Conservation (phyloP, 2,797 vertebrate genomes). For the Micrastur ruficollis region DNA sequence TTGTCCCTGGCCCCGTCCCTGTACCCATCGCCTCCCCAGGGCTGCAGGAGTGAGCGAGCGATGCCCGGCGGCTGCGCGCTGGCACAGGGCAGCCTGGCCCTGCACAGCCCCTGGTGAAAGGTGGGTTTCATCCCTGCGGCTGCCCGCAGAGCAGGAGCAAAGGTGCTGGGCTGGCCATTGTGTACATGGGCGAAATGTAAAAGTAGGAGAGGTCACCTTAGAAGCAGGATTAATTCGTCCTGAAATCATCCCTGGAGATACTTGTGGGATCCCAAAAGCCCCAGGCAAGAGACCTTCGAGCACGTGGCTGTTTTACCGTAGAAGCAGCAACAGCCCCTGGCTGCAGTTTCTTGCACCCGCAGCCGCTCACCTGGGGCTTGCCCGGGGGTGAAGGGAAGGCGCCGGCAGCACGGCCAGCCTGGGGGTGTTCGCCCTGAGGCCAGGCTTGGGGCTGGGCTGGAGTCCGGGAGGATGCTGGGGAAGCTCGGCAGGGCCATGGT, state of each 20-base stretch:
- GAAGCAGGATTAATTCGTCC: neutral
- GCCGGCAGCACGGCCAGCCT: neutral
- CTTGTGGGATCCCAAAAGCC: neutral
- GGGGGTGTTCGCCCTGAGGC: neutral
- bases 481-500: neutral
- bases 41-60: neutral
- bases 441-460: neutral
- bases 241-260: neutral
- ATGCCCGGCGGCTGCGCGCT: neutral
- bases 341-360: neutral
- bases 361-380: neutral
- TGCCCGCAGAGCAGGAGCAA: neutral
- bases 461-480: neutral
- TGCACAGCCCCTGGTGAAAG: neutral
- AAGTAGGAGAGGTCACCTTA: neutral
- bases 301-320: fast-evolving
- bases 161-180: neutral
- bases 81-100: neutral
- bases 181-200: neutral
- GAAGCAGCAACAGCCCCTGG: neutral
- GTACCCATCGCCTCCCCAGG: neutral
- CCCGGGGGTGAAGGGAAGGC: fast-evolving
- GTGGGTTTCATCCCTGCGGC: neutral
- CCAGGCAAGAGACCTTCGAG: neutral
- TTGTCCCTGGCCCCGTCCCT: neutral